These are phyloP conservation scores for Aspiorhynchus laticeps DNA, from an alignment of 2,113 vertebrate species.

Conservation along the genomic window DNA sequence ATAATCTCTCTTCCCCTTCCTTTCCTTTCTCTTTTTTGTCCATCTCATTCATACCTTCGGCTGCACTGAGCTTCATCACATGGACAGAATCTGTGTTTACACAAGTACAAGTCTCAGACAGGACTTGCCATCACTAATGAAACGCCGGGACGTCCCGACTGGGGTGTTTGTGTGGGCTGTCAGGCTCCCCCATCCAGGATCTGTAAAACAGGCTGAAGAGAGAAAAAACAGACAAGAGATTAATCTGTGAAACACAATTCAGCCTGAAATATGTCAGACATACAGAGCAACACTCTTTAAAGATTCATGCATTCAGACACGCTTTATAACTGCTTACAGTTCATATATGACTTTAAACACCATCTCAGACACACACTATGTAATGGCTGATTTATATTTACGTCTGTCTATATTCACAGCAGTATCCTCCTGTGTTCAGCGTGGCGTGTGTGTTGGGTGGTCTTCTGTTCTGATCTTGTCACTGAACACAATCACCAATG, in stretches of 20 bases:
- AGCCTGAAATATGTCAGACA: not conserved
- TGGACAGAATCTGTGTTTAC: slow-evolving; percentile 52
- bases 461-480: slow-evolving; percentile 34
- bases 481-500: slow-evolving; percentile 14
- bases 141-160: not conserved
- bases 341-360: not conserved
- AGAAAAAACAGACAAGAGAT: slow-evolving; percentile 21
- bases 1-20: not conserved
- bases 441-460: slow-evolving; percentile 17
- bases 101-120: slow-evolving; percentile 48
- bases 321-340: not conserved
- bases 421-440: not conserved
- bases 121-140: slow-evolving; percentile 39
- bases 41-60: not conserved
- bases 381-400: not conserved
- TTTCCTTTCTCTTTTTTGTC: not conserved
- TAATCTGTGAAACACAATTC: not conserved
- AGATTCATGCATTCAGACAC: not conserved
- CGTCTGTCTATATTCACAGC: not conserved
- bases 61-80: slow-evolving; percentile 34
- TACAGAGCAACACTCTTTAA: not conserved
- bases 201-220: not conserved
- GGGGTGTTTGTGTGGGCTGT: slow-evolving; percentile 46
- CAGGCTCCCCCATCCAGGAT: slow-evolving; percentile 29
- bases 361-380: not conserved